Conservation (phyloP, 2,888 invertebrate species). For the Petrolisthes cinctipes region DNA sequence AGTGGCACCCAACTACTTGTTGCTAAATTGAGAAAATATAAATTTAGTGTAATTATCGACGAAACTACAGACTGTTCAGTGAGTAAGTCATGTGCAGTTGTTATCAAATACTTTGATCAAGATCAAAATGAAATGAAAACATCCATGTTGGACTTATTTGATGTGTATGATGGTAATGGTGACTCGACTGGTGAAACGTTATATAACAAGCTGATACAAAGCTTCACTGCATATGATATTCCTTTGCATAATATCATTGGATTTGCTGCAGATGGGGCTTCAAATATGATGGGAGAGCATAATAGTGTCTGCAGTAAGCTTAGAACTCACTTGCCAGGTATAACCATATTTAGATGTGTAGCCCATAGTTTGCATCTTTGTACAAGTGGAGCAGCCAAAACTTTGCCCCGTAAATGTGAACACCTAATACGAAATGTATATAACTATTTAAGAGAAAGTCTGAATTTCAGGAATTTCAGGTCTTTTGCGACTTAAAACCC, state of each 20-base stretch:
- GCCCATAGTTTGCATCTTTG: background rate
- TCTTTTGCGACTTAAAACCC: background rate
- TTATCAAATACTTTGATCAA: background rate
- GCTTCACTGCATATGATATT: background rate
- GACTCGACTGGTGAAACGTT: background rate
- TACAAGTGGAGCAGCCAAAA: slow-evolving; percentile 12
- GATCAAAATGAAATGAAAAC: background rate
- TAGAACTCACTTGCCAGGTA: background rate
- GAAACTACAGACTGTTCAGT: slow-evolving; percentile 1
- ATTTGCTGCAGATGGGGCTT: background rate
- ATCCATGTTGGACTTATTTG: background rate
- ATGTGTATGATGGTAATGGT: background rate
- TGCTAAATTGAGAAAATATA: background rate
- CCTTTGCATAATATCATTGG: background rate
- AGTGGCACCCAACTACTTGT: background rate
- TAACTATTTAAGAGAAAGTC: background rate
- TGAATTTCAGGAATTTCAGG: background rate
- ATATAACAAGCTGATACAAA: background rate
- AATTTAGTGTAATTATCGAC: slow-evolving; percentile 1
- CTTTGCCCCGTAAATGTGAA: background rate
- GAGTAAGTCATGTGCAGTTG: background rate
- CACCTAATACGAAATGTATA: background rate
- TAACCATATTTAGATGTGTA: slow-evolving; percentile 3
- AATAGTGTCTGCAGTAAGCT: background rate
- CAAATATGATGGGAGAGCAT: background rate